These are phyloP conservation scores for Euproctis similis DNA, from an alignment of 2,888 invertebrate species.

Conservation along the genomic window DNA sequence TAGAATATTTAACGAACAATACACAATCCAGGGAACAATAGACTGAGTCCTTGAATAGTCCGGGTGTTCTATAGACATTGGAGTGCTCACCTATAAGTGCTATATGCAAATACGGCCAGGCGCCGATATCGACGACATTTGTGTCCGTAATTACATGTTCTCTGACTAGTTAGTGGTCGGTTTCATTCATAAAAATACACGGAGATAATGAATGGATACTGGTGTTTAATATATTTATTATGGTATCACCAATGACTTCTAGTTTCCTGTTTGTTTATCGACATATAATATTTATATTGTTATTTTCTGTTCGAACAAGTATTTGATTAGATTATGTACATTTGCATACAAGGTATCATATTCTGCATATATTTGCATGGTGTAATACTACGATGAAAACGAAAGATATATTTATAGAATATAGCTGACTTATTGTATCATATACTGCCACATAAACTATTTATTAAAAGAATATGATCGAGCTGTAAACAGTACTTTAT, in stretches of 20 bases:
- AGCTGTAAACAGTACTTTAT: no score
- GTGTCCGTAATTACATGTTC: slow-evolving; percentile 61
- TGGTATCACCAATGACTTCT: slow-evolving; percentile 41
- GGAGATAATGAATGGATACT: slow-evolving; percentile 63
- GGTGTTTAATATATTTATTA: slow-evolving; percentile 62
- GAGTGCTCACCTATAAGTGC: slow-evolving; percentile 29
- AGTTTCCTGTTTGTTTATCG: slow-evolving; percentile 59
- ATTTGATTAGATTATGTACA: no score
- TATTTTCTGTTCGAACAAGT: no score
- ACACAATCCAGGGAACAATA: no score
- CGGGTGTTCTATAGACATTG: slow-evolving; percentile 31
- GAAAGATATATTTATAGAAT: no score
- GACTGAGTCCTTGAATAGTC: slow-evolving; percentile 45
- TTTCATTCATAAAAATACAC: slow-evolving; percentile 70
- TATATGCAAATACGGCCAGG: slow-evolving; percentile 54
- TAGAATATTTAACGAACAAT: slow-evolving; percentile 49
- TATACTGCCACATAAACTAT: no score
- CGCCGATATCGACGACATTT: slow-evolving; percentile 50
- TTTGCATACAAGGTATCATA: no score
- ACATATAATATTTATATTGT: no score
- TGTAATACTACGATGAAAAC: no score
- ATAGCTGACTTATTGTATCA: no score
- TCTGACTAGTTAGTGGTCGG: slow-evolving; percentile 26
- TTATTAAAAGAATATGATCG: no score
- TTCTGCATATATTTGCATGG: no score